Percentiles rank a stretch among this genome's conserved stretches.
Evolutionary conservation across 2,113 vertebrate genomes (phyloP).

Genomic region (Brevimyrus niger): DNA sequence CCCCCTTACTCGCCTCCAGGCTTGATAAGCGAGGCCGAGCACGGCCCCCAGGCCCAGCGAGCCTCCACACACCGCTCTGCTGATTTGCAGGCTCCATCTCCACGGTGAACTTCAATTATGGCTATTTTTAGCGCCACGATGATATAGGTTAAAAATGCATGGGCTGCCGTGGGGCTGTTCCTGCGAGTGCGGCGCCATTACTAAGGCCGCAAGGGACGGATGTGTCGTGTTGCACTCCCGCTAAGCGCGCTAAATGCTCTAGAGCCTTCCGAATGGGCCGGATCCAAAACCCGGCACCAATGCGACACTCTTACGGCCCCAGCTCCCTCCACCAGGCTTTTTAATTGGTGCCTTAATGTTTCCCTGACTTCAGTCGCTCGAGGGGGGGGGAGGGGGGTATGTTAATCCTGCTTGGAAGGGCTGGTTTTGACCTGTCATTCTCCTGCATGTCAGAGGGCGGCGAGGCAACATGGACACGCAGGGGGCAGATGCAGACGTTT

Average conservation of each 20-base stretch:
- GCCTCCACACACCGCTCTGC: not conserved
- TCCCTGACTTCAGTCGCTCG: not conserved
- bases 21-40: not conserved
- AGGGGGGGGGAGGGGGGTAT: too few relatives aligned
- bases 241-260: not conserved
- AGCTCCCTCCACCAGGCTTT: not conserved
- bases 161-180: not conserved
- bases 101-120: not conserved
- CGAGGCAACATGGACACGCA: not conserved
- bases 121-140: not conserved
- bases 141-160: slow-evolving; percentile 8
- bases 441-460: not conserved
- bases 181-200: not conserved
- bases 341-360: not conserved
- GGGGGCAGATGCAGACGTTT: not conserved
- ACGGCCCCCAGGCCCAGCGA: not conserved
- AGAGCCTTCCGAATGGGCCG: not conserved
- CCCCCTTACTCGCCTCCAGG: not conserved
- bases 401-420: not conserved
- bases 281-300: too few relatives aligned
- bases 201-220: not conserved
- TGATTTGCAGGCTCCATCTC: not conserved
- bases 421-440: not conserved
- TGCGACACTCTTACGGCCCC: not conserved
- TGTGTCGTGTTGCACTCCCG: not conserved